Conservation (phyloP, 2,113 vertebrate genomes). For the Percopsis transmontana region DNA sequence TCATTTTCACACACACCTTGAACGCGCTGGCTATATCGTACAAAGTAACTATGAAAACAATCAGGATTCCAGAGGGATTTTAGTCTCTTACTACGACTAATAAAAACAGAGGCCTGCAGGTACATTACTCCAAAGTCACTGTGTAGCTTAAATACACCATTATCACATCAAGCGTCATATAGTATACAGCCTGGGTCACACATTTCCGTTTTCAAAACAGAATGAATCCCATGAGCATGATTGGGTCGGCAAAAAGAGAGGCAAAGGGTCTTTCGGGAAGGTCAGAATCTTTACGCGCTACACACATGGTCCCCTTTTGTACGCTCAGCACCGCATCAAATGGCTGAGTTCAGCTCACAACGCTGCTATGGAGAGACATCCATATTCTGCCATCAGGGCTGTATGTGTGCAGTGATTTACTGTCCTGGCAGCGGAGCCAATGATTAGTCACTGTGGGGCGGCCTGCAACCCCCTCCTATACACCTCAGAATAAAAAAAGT, state of each 20-base stretch:
- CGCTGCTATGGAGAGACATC: slow-evolving; percentile 4
- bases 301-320: background rate
- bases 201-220: background rate
- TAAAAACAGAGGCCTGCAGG: background rate
- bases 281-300: background rate
- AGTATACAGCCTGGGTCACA: background rate
- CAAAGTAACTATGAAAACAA: too few species aligned
- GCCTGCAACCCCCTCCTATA: slow-evolving; percentile 43
- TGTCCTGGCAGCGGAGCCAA: slow-evolving; percentile 31
- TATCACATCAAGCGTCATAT: background rate
- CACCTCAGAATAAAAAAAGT: slow-evolving; percentile 12
- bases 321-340: slow-evolving; percentile 26
- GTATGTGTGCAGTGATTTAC: slow-evolving; percentile 48
- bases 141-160: background rate
- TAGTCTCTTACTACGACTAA: too few species aligned
- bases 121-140: background rate
- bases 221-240: background rate
- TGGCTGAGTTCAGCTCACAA: background rate
- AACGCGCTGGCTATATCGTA: too few species aligned
- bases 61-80: too few species aligned
- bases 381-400: slow-evolving; percentile 38
- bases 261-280: background rate
- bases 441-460: slow-evolving; percentile 50
- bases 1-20: too few species aligned
- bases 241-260: background rate